Conservation (phyloP, 30 jellyfish, hydroid and myxozoan species). For the Turritopsis rubra region DNA sequence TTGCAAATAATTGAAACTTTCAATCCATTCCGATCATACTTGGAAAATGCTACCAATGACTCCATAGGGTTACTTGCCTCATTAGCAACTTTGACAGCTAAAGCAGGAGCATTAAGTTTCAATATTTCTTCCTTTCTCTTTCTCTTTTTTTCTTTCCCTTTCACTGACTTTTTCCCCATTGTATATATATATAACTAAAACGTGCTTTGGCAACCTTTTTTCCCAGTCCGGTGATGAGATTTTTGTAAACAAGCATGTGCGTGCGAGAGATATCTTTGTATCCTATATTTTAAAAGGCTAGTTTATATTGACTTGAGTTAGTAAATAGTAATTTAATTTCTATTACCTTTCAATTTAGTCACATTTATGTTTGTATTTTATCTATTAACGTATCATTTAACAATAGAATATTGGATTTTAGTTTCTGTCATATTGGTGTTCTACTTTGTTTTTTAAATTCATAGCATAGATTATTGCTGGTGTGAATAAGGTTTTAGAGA, state of each 20-base stretch:
- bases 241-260: neutral
- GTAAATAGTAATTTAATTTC: too few relatives aligned
- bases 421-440: neutral
- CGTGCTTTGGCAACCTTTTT: too few relatives aligned
- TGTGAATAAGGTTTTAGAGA: neutral
- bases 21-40: constrained; percentile 55
- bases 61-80: constrained; percentile 26
- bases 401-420: too few relatives aligned
- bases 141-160: neutral
- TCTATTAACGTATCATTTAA: too few relatives aligned
- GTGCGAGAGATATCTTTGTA: too few relatives aligned
- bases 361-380: too few relatives aligned
- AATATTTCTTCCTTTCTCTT: constrained; percentile 9
- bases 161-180: neutral
- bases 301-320: too few relatives aligned
- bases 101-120: constrained; percentile 15
- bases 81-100: constrained; percentile 23
- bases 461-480: too few relatives aligned
- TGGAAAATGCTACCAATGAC: constrained; percentile 40
- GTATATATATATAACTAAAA: too few relatives aligned
- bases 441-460: too few relatives aligned
- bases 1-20: constrained; percentile 25
- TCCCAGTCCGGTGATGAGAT: neutral
- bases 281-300: too few relatives aligned
- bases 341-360: too few relatives aligned